Base-by-base conservation (phyloP, 2,888 invertebrate species). In the Marronus borbonicus region DNA sequence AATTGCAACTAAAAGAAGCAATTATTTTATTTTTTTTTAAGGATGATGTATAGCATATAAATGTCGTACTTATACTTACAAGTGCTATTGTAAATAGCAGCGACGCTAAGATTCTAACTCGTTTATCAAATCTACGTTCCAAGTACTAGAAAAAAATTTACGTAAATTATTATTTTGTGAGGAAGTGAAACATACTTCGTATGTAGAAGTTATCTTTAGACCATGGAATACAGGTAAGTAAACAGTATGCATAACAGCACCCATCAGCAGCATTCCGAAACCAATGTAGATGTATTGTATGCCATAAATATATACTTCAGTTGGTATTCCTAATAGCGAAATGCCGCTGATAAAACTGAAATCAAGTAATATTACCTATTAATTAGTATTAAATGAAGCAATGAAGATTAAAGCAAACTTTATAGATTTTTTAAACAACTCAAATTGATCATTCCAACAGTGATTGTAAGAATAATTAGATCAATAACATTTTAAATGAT, bases 301-400 rank as follows among this genome's bases (percentile, higher is more conserved):
- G 2, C 97, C 96, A 84, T 94, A 93, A 82, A 95, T 93, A 85
- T 96, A 95, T 14, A 95, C 92, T 87, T 96, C 95, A 0, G 95
- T 95, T 0, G 95, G 95, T 8, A 93, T 92, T 2, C 95, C 95
- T 77, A 95, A 89, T 49, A 96, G 87, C 0, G 95, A 95, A 81
- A 95, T 95, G 1, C 95, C 95, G 14, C 94, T 95, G 78, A 95
- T 92, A 80, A 93, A 94, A 87, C 94, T 93, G 86, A 66, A 66
- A 66, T 20, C n/a, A 44, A 66, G 5, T 31, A 31, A 36, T 0
- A 5, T 36, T 36, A 5, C 5, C 5, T 5, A 36, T 36, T 5
- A n/a, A 44, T 69, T 28, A 17, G 2, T 36, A 49, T 50, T 44
- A 44, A 44, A 12, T 44, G 31, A 5, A 5, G 31, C 31, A 5